Evolutionary conservation across 2,797 vertebrate species (phyloP).

Genomic region (Siniperca undulata): DNA sequence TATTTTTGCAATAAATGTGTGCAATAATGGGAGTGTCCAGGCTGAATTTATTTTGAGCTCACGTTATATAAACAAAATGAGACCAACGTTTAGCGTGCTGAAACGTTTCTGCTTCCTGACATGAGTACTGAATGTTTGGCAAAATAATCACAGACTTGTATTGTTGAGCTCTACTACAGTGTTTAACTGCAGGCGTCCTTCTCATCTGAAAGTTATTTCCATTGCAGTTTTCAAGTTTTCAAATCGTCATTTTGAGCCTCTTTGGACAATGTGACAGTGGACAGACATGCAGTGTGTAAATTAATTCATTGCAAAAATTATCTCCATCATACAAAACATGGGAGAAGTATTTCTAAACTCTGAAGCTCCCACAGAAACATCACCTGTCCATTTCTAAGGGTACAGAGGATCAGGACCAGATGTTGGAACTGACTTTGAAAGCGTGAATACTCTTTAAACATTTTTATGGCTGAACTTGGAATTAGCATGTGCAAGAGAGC

Average conservation of each 20-base stretch:
- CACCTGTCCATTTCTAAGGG: slow-evolving; percentile 47
- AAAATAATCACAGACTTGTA: slow-evolving; percentile 54
- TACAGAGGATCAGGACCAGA: slow-evolving; percentile 69
- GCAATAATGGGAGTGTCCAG: slow-evolving; percentile 7
- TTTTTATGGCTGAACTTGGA: slow-evolving; percentile 70
- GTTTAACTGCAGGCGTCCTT: slow-evolving; percentile 48
- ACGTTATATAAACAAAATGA: slow-evolving; percentile 14
- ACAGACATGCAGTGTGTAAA: neutral
- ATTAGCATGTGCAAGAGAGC: slow-evolving; percentile 58
- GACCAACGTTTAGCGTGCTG: slow-evolving; percentile 14
- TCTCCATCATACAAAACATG: neutral
- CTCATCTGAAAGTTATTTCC: slow-evolving; percentile 43
- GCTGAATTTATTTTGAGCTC: slow-evolving; percentile 13
- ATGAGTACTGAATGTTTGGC: slow-evolving; percentile 42
- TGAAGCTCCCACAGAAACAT: slow-evolving; percentile 36
- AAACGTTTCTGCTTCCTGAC: slow-evolving; percentile 33
- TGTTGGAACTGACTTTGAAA: slow-evolving; percentile 70
- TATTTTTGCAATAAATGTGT: slow-evolving; percentile 14
- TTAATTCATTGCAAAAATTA: neutral
- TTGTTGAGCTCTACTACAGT: slow-evolving; percentile 34
- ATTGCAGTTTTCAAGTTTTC: slow-evolving; percentile 25
- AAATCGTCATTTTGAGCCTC: neutral
- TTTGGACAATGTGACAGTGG: slow-evolving; percentile 4
- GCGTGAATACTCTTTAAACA: slow-evolving; percentile 68
- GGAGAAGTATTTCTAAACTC: slow-evolving; percentile 23